These are phyloP conservation scores for Plebejus argus DNA, from an alignment of 2,888 invertebrate species.

Conservation along the genomic window DNA sequence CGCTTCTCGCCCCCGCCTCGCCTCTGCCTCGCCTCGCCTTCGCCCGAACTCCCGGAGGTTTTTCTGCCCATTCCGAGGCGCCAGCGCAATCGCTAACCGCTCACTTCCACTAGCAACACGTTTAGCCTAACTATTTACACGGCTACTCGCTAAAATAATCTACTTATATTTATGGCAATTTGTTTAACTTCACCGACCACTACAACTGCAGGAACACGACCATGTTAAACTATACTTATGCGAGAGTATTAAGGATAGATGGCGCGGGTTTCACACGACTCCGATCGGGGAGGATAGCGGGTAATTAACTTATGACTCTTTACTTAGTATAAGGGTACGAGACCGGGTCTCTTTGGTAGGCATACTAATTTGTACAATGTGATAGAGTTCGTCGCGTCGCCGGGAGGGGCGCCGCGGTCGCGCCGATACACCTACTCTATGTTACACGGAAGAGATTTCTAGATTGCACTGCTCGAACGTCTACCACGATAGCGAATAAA, in stretches of 20 bases:
- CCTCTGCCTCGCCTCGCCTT: slow-evolving; percentile 47
- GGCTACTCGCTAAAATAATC: slow-evolving; percentile 74
- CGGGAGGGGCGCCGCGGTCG: slow-evolving; percentile 59
- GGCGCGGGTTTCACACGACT: slow-evolving; percentile 72
- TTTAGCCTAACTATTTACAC: slow-evolving; percentile 77
- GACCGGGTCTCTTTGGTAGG: slow-evolving; percentile 83
- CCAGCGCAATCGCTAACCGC: slow-evolving; percentile 67
- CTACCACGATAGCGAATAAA: slow-evolving; percentile 75
- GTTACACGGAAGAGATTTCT: slow-evolving; percentile 80
- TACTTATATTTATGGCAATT: slow-evolving; percentile 81
- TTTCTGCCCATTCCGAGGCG: slow-evolving; percentile 76
- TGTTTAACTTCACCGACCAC: slow-evolving; percentile 80
- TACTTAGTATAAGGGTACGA: slow-evolving; percentile 80
- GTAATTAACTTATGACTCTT: slow-evolving; percentile 73
- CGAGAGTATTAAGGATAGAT: slow-evolving; percentile 77
- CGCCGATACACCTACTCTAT: slow-evolving; percentile 76
- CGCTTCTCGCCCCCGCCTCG: slow-evolving; percentile 46
- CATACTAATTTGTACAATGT: slow-evolving; percentile 81
- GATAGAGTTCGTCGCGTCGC: slow-evolving; percentile 69
- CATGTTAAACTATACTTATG: slow-evolving; percentile 80
- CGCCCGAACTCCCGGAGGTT: slow-evolving; percentile 58
- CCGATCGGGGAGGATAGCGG: slow-evolving; percentile 62
- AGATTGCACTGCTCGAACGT: slow-evolving; percentile 81
- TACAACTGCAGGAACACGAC: slow-evolving; percentile 81
- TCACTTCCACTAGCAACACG: slow-evolving; percentile 65